These are phyloP conservation scores for Istiophorus platypterus DNA, from an alignment of 2,113 vertebrate species.

Conservation along the genomic window DNA sequence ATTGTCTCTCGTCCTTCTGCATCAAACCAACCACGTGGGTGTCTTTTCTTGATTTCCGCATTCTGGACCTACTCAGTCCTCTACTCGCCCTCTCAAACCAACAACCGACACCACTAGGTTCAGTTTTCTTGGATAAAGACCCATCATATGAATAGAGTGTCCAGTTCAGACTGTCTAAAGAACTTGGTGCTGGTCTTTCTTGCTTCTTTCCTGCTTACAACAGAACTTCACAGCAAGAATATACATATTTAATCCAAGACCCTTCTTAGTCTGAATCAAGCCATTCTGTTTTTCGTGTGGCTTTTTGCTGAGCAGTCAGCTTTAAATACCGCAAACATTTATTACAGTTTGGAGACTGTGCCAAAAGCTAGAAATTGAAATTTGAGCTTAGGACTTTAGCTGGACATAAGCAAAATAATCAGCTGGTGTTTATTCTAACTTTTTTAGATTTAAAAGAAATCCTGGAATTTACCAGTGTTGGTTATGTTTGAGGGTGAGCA, in stretches of 20 bases:
- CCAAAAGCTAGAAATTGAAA: constrained; percentile 5
- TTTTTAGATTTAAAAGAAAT: background rate
- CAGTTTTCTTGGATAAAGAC: background rate
- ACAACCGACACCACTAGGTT: background rate
- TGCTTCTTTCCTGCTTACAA: background rate
- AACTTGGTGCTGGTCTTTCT: background rate
- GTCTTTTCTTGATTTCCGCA: background rate
- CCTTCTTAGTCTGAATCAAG: constrained; percentile 28
- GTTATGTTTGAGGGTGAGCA: background rate
- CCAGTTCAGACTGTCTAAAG: background rate
- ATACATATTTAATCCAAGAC: constrained; percentile 3
- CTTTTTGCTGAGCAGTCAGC: constrained; percentile 23
- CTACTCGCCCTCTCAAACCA: background rate
- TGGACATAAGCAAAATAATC: constrained; percentile 1
- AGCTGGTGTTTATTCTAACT: background rate
- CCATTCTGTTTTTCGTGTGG: constrained; percentile 10
- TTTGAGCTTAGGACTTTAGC: background rate
- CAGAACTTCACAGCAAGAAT: constrained; percentile 9
- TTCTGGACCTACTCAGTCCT: background rate
- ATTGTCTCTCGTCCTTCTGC: background rate
- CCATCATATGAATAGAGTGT: background rate
- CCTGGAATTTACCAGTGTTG: background rate
- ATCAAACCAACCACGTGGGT: background rate
- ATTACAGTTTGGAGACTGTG: background rate
- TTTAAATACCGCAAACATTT: constrained; percentile 23